Percentiles rank a stretch among this genome's conserved stretches.
These are phyloP conservation scores for Acrocephalus arundinaceus DNA, from an alignment of 2,113 vertebrate species.

Conservation along the genomic window DNA sequence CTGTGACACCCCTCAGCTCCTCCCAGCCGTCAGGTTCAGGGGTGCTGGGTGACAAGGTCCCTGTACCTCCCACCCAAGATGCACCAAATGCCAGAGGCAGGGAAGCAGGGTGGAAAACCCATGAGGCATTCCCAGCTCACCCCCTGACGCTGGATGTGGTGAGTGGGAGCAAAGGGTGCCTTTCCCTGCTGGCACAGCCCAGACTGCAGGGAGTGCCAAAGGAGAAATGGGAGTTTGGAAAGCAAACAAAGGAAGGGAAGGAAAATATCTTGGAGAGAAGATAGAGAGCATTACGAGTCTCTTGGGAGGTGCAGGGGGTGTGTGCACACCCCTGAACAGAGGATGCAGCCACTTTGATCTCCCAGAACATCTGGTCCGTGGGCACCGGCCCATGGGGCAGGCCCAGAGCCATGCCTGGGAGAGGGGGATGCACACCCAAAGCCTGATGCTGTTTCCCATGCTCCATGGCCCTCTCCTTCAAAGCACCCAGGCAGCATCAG, in stretches of 20 bases:
- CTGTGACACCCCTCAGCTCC: neutral
- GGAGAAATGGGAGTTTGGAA: neutral
- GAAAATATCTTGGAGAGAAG: conserved; percentile 24
- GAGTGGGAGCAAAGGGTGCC: neutral
- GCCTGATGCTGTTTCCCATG: neutral
- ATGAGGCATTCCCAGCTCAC: rapidly evolving
- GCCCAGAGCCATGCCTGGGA: neutral
- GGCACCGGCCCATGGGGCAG: neutral
- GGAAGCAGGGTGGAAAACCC: neutral
- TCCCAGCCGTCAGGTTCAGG: rapidly evolving
- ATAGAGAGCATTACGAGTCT: neutral
- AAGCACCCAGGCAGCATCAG: neutral
- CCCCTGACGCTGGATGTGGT: rapidly evolving
- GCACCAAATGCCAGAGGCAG: neutral
- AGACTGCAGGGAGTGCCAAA: neutral
- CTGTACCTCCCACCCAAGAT: neutral
- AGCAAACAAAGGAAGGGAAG: conserved; percentile 40
- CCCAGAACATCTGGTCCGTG: conserved; percentile 28
- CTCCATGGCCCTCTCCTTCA: neutral
- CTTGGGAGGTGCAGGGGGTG: neutral
- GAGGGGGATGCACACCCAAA: neutral
- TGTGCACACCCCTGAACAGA: rapidly evolving
- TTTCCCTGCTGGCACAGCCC: rapidly evolving
- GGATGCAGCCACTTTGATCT: conserved; percentile 49
- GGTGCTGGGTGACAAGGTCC: neutral